Conservation (phyloP, 2,888 invertebrate genomes). For the Orthonevra nobilis region DNA sequence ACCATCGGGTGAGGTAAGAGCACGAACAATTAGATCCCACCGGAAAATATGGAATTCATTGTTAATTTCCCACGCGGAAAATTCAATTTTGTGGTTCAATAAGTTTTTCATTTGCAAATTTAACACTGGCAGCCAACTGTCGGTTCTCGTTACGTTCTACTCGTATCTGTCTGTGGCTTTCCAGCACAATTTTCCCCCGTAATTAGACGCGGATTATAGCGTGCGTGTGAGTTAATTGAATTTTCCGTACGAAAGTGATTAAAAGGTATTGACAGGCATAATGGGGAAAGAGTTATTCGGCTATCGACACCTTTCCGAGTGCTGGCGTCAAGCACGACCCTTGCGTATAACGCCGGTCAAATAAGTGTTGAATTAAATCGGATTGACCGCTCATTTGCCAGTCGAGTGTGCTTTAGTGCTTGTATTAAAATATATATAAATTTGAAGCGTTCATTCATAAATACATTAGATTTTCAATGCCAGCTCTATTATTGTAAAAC, state of each 20-base stretch:
- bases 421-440: too few relatives aligned
- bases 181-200: conserved; percentile 27
- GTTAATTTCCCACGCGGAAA: conserved; percentile 43
- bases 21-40: too few relatives aligned
- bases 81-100: conserved; percentile 54
- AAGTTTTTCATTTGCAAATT: conserved; percentile 55
- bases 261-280: conserved; percentile 40
- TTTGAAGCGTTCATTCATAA: not conserved
- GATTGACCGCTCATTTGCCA: not conserved
- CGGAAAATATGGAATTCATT: conserved; percentile 21
- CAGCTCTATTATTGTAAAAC: too few relatives aligned
- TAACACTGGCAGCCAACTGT: conserved; percentile 17
- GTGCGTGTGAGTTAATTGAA: conserved; percentile 60
- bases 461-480: too few relatives aligned
- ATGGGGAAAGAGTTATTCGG: conserved; percentile 6
- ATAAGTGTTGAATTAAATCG: not conserved
- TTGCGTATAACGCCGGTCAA: not conserved
- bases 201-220: conserved; percentile 47
- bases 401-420: not conserved
- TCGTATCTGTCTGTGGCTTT: conserved; percentile 12
- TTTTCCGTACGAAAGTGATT: conserved; percentile 51
- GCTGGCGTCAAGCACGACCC: too few relatives aligned
- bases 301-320: conserved; percentile 31
- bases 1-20: too few relatives aligned
- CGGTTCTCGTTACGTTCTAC: not conserved